These are phyloP conservation scores for Sphaeramia orbicularis DNA, from an alignment of 2,797 vertebrate genomes.

Conservation along the genomic window DNA sequence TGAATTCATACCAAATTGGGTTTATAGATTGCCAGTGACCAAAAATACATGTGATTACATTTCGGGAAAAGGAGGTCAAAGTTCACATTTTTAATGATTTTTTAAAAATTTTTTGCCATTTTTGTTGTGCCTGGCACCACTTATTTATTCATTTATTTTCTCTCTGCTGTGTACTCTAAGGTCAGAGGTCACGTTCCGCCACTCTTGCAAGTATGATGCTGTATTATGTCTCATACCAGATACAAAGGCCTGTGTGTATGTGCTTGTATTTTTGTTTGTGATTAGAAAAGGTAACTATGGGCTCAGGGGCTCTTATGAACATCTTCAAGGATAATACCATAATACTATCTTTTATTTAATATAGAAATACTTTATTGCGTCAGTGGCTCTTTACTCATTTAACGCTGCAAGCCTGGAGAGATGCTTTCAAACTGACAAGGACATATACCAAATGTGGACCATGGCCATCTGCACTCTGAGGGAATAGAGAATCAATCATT, in stretches of 20 bases:
- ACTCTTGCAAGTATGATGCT: not conserved
- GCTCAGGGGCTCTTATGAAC: conserved; percentile 28
- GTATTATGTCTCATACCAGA: not conserved
- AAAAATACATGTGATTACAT: too few species aligned
- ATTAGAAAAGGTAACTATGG: conserved; percentile 46
- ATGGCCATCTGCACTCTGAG: conserved; percentile 50
- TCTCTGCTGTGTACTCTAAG: not conserved
- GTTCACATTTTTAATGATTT: too few species aligned
- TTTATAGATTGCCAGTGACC: too few species aligned
- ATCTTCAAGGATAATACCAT: conserved; percentile 58
- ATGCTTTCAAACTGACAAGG: conserved; percentile 69
- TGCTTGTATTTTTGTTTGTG: conserved; percentile 17
- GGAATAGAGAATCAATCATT: conserved; percentile 74
- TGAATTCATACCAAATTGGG: too few species aligned
- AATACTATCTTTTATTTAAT: conserved; percentile 58
- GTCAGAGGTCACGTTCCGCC: conserved; percentile 15
- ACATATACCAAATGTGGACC: conserved; percentile 56
- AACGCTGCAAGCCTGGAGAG: conserved; percentile 50
- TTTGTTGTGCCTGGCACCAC: not conserved
- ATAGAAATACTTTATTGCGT: conserved; percentile 55
- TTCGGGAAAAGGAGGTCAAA: too few species aligned
- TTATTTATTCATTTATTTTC: not conserved
- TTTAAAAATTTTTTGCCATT: too few species aligned
- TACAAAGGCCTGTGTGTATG: not conserved
- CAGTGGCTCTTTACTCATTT: conserved; percentile 49